Evolutionary conservation across 2,888 invertebrate species (phyloP), one percentile per base, ranked within the genome.

Genomic region (Gasteruption jaculator): DNA sequence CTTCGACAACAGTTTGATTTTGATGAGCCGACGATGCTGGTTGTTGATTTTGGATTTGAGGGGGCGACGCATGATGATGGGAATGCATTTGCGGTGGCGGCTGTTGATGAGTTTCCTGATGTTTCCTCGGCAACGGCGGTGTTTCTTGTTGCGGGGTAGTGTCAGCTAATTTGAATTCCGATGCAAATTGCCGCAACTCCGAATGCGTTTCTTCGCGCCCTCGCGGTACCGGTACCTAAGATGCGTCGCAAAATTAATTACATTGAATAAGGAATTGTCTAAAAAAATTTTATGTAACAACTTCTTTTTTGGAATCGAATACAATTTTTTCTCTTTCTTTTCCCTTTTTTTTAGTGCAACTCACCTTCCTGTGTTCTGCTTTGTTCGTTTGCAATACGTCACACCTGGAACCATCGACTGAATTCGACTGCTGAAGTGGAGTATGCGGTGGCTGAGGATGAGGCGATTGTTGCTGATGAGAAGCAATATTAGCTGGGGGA

Each of bases 151-250:
- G 41, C 11, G 56, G 44, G 32, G 57, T 48, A 33, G 60, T 44
- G 4, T 76, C 74, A 1, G 74, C 73, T 63, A 91, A 63, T 71
- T 88, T 86, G 71, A 90, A 91, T 53, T 90, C 88, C 57, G 83
- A 78, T 1, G 84, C 79, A 68, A 91, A 91, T 62, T 86, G 85
- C 51, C 87, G 81, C 40, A 91, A 68, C 44, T 89, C 87, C 71
- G 64, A 50, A 41, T 70, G 69, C 16, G 62, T 60, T 3, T 68
- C 69, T n/a, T 70, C 69, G 27, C 69, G 51, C 21, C 53, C 56
- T 14, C 69, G 61, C 12, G 65, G 56, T 3, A 62, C 55, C 31
- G 62, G 49, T 5, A 59, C 55, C 52, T 67, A 53, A 4, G 45
- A 47, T 2, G 6, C 6, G 12, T 27, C 25, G 27, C 18, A 19